A percentile compares a stretch with the other conserved stretches of the same genome.
Conservation (phyloP, 2,888 invertebrate species). For the Cosmorhoe ocellata region DNA sequence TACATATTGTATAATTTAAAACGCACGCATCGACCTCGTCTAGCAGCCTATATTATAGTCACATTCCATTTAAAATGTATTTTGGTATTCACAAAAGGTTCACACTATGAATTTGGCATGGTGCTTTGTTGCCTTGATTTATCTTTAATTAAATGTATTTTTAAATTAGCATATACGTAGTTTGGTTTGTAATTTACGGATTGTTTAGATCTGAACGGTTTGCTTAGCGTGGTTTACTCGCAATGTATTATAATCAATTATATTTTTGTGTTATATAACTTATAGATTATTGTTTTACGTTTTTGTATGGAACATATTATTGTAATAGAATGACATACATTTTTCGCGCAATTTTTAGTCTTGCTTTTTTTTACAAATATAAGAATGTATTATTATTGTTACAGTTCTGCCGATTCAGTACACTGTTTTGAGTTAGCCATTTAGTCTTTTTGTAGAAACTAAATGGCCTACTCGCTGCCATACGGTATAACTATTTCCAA, state of each 20-base stretch:
- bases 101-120: constrained; percentile 30
- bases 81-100: constrained; percentile 44
- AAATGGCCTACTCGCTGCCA: too few relatives aligned
- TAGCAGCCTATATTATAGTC: constrained; percentile 37
- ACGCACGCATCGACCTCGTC: too few relatives aligned
- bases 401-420: neutral
- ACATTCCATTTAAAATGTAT: constrained; percentile 53
- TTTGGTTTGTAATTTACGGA: constrained; percentile 4
- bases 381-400: neutral
- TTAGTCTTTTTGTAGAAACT: too few relatives aligned
- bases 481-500: too few relatives aligned
- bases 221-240: constrained; percentile 23
- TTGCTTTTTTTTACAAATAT: neutral
- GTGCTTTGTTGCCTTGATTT: constrained; percentile 38
- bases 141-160: neutral
- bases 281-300: constrained; percentile 6
- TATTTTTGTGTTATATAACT: constrained; percentile 25
- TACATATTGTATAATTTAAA: neutral
- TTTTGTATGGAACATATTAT: constrained; percentile 3
- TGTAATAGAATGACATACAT: neutral
- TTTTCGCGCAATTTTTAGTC: neutral
- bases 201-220: constrained; percentile 56
- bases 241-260: constrained; percentile 22
- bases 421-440: too few relatives aligned
- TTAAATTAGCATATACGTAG: neutral